Percentiles rank a stretch among this genome's conserved stretches.
Conservation (phyloP, 2,888 invertebrate species). For the Alentia gelatinosa region DNA sequence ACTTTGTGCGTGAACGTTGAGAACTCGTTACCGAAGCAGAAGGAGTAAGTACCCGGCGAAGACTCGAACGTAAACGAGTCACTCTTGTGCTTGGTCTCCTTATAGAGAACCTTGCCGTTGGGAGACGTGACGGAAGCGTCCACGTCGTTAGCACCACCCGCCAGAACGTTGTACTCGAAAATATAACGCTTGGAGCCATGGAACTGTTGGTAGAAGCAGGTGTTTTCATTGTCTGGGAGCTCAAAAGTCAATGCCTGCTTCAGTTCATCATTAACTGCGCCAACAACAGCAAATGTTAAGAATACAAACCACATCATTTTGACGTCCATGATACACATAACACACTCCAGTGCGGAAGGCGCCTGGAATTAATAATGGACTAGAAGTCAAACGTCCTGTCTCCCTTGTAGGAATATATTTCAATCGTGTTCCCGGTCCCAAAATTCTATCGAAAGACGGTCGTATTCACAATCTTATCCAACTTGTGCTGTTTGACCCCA, state of each 20-base stretch:
- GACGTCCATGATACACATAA: too few relatives aligned
- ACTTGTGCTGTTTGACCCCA: too few relatives aligned
- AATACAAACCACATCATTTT: neutral
- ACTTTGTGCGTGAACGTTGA: conserved; percentile 75
- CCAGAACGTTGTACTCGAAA: conserved; percentile 74
- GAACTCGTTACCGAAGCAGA: conserved; percentile 76
- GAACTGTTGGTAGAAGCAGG: conserved; percentile 75
- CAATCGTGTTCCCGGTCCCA: too few relatives aligned
- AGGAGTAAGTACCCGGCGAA: conserved; percentile 73
- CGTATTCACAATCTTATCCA: too few relatives aligned
- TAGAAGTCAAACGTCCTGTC: too few relatives aligned
- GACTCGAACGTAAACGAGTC: conserved; percentile 71
- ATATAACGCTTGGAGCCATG: conserved; percentile 67
- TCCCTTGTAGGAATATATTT: too few relatives aligned
- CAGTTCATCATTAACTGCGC: neutral
- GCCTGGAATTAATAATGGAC: too few relatives aligned
- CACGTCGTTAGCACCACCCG: conserved; percentile 77
- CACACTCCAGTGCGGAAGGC: too few relatives aligned
- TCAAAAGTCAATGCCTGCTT: conserved; percentile 66
- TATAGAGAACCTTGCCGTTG: conserved; percentile 74
- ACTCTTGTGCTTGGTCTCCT: conserved; percentile 66
- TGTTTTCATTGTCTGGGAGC: conserved; percentile 72
- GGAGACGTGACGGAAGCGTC: conserved; percentile 74
- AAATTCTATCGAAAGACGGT: too few relatives aligned
- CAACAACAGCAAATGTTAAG: neutral